Base-by-base conservation (phyloP, 2,797 vertebrate species). In the Periophthalmus magnuspinnatus region DNA sequence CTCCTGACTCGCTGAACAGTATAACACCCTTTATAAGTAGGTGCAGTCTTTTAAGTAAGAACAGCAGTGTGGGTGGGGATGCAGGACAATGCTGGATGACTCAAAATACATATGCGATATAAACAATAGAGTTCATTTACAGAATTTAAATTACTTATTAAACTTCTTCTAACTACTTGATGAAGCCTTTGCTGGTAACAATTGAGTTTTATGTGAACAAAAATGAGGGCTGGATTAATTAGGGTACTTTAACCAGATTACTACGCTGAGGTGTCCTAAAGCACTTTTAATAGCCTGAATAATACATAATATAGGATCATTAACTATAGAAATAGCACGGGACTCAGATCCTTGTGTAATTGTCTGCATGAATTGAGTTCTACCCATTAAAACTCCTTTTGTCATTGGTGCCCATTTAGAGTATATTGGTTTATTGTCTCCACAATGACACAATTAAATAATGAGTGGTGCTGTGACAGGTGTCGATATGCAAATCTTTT, bases 391-490 rank as follows among this genome's bases (percentile, higher is more conserved):
- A 66, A 36, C 19, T 34, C 32, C 24, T n/a, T 66, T 66, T 66
- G 48, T 54, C 48, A 66, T 9, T 10, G 17, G 14, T 3, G 48
- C 48, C 2, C 48, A 14, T 34, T 34, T 36, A 66, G 21, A 55
- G 52, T 36, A 66, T 54, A 66, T 54, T 6, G 48, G 48, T 54
- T 66, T 66, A 52, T 54, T 66, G 64, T 66, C 48, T 34, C 48
- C 64, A 54, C 3, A 11, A 48, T n/a, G 5, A 36, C 2, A 10
- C 19, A 6, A 54, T 66, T 66, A 54, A n/a, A 36, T 54, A 54
- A 36, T 54, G 33, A 34, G n/a, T 33, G 4, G 47, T 22, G 19
- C 48, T 52, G 48, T 54, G 64, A 66, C 64, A 66, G 48, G 28
- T 52, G 64, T 66, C 64, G 32, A 65, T 65, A 33, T 7, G 19